Evolutionary conservation across 1,140 invertebrate species (phyloP).

Genomic region (Periplaneta americana): DNA sequence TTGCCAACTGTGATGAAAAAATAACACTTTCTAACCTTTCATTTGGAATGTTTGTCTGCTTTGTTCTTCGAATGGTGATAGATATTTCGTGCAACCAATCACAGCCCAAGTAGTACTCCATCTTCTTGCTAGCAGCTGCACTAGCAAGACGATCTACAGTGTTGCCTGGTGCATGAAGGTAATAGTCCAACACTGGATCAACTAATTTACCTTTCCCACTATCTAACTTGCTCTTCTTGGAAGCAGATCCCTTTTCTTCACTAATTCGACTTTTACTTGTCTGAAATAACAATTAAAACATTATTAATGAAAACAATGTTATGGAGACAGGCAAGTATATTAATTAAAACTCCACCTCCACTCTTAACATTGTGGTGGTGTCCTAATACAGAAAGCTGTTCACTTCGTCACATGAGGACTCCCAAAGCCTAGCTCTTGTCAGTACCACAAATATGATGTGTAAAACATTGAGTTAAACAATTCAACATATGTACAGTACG

Average conservation of each 20-base stretch:
- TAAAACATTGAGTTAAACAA: too few relatives aligned
- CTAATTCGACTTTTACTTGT: not conserved
- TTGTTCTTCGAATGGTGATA: conserved; percentile 70
- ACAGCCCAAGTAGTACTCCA: conserved; percentile 56
- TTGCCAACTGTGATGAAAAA: too few relatives aligned
- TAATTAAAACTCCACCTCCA: too few relatives aligned
- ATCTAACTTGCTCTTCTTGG: conserved; percentile 13
- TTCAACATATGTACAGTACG: too few relatives aligned
- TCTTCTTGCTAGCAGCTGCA: conserved; percentile 42
- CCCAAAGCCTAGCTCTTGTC: too few relatives aligned
- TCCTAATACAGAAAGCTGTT: too few relatives aligned
- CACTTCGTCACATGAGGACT: too few relatives aligned
- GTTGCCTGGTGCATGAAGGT: conserved; percentile 28
- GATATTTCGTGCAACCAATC: conserved; percentile 90
- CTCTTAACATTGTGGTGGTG: too few relatives aligned
- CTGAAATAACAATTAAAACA: not conserved
- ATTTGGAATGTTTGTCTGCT: conserved; percentile 60
- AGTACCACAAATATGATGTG: too few relatives aligned
- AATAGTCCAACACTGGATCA: conserved; percentile 16
- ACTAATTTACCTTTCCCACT: conserved; percentile 4
- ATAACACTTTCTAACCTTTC: conserved; percentile 53
- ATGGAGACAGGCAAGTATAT: not conserved
- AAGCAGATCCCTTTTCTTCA: conserved; percentile 7
- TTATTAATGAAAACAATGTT: not conserved
- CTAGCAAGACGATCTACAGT: conserved; percentile 35